Evolutionary conservation across 2,797 vertebrate genomes (phyloP).

Genomic region (Parotocinclus haroldoi): DNA sequence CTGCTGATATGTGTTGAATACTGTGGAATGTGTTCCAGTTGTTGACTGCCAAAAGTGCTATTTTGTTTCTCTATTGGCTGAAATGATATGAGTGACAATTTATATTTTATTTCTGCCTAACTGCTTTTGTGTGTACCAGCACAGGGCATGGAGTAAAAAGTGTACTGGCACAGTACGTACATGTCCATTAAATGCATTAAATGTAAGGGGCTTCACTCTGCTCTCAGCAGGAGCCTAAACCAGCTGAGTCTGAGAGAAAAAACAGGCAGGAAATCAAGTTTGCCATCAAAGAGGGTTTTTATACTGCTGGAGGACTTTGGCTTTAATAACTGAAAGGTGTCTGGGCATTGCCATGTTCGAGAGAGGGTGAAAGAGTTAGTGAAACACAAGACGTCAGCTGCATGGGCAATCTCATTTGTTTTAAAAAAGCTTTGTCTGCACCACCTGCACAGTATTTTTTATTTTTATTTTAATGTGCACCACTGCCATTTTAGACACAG

Average conservation of each 20-base stretch:
- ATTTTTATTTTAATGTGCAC: no score
- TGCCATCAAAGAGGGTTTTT: conserved; percentile 62
- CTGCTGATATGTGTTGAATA: conserved; percentile 60
- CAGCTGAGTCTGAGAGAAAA: conserved; percentile 52
- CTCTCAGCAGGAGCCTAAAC: no score
- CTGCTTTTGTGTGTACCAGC: conserved; percentile 68
- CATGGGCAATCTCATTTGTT: conserved; percentile 20
- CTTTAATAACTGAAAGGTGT: conserved; percentile 44
- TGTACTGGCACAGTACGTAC: conserved; percentile 63
- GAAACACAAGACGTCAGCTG: conserved; percentile 47
- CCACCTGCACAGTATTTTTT: conserved; percentile 21
- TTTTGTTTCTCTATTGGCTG: conserved; percentile 62
- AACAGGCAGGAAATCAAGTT: conserved; percentile 60
- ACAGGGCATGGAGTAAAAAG: conserved; percentile 59
- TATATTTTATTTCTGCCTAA: conserved; percentile 68
- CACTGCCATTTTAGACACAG: conserved; percentile 19
- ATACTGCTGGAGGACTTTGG: conserved; percentile 35
- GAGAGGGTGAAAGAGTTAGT: conserved; percentile 36
- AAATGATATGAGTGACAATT: conserved; percentile 72
- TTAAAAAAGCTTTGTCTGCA: conserved; percentile 13
- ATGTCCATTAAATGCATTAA: conserved; percentile 65
- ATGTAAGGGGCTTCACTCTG: no score
- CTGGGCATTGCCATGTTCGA: conserved; percentile 28
- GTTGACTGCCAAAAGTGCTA: conserved; percentile 44
- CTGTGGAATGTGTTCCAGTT: conserved; percentile 62